Conservation (phyloP, 2,888 invertebrate species). For the Nomada hirtipes region DNA sequence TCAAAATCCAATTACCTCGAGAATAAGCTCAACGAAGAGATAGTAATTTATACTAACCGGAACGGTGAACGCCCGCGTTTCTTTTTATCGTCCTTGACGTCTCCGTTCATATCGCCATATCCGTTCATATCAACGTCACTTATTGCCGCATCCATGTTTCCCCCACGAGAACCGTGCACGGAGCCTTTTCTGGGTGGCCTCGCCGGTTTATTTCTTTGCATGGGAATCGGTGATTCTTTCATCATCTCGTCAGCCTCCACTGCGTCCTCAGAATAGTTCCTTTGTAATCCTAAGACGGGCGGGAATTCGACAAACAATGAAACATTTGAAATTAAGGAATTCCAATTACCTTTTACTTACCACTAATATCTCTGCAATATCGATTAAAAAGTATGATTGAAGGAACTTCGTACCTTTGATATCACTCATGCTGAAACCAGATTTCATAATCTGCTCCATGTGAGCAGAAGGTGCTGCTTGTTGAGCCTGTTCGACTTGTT, state of each 20-base stretch:
- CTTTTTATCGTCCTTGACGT: constrained; percentile 90
- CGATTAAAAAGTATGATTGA: background rate
- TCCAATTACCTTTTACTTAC: no score
- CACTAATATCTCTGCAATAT: no score
- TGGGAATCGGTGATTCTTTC: constrained; percentile 84
- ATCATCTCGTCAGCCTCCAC: constrained; percentile 89
- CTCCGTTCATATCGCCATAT: constrained; percentile 87
- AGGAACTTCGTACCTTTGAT: constrained; percentile 90
- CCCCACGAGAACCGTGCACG: constrained; percentile 78
- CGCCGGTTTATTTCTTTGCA: constrained; percentile 85
- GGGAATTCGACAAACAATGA: background rate
- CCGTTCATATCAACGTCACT: constrained; percentile 92
- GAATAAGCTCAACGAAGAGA: background rate
- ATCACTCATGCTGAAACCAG: constrained; percentile 96
- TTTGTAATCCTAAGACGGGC: constrained; percentile 88
- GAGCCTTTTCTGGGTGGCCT: constrained; percentile 92
- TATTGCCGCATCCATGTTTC: constrained; percentile 88
- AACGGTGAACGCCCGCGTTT: constrained; percentile 96
- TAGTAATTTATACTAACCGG: constrained; percentile 85
- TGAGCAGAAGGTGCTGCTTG: constrained; percentile 89
- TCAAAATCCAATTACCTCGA: constrained; percentile 28
- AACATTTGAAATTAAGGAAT: background rate
- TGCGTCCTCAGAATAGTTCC: constrained; percentile 93
- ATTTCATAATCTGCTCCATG: constrained; percentile 95
- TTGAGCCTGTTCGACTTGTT: constrained; percentile 86